Base-by-base conservation (phyloP, 2,888 invertebrate genomes). In the Catonia carolina region DNA sequence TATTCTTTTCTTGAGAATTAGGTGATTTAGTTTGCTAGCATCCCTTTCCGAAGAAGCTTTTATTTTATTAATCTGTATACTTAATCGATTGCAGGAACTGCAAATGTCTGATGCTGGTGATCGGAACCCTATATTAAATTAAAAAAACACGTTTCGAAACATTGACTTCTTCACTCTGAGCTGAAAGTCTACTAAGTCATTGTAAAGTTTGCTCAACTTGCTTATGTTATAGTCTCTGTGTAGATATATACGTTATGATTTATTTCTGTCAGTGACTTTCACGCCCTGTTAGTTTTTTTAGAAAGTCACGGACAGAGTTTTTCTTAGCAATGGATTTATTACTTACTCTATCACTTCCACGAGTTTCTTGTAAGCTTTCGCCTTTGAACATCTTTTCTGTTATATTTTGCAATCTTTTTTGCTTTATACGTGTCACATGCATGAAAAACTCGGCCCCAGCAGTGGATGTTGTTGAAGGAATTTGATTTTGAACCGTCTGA, bases 81-180 rank as follows among this genome's bases (percentile, higher is more conserved):
- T 8, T 12, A 48, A 7, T 48, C 20, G 6, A 20, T n/a, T 48
- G 18, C 48, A 48, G 48, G 64, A 63, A 47, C 62, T 64, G 37
- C 63, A 64, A 49, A 60, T 55, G n/a, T 67, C 60, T 53, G 57
- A 58, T 12, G 65, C 64, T 22, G 59, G 22, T 48, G 15, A 10
- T 48, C 20, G 7, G 14, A 41, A 2, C 12, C 22, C 31, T 33
- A 33, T 12, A 33, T 33, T 33, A 33, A 33, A 33, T 10, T 12
- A 12, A 33, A 33, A 33, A 33, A 33, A 33, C 12, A 10, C 33
- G 7, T 12, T 33, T 33, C 33, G 12, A 33, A 33, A 33, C 33
- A 33, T 33, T 7, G 33, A 33, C 33, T 33, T 33, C 12, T 7
- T 33, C 8, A 33, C 33, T 33, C 12, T 7, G 8, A 33, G 12